A percentile compares a stretch with the other conserved stretches of the same genome.
Conservation (phyloP, 2,113 vertebrate genomes). For the Balaeniceps rex region DNA sequence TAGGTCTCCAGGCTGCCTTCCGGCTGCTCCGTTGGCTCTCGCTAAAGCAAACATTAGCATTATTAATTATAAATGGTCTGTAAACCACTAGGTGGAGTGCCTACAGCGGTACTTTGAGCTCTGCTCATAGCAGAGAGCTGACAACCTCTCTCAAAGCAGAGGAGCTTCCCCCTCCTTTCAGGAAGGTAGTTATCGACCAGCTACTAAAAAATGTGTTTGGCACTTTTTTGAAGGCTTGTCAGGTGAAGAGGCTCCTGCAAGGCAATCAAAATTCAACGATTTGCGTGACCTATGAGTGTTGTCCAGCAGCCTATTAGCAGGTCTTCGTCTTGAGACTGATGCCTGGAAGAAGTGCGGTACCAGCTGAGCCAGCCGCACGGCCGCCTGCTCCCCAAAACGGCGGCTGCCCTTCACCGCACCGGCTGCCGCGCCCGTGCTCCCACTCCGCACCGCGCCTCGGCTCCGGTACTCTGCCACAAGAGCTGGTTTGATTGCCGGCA, state of each 20-base stretch:
- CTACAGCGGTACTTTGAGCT: background rate
- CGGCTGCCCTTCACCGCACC: background rate
- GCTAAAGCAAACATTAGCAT: background rate
- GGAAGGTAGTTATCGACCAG: background rate
- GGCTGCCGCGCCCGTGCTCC: background rate
- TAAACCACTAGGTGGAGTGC: background rate
- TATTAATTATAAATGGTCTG: background rate
- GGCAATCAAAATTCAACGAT: no score
- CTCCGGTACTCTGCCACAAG: background rate
- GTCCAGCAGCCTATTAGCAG: background rate
- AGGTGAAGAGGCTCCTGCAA: background rate
- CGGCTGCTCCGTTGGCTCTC: background rate
- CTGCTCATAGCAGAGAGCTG: background rate
- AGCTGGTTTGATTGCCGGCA: background rate
- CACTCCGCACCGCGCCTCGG: background rate
- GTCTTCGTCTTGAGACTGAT: background rate
- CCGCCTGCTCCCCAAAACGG: background rate
- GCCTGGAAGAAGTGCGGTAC: background rate
- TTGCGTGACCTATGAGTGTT: rapidly evolving
- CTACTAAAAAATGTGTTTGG: background rate
- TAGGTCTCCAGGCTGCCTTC: background rate
- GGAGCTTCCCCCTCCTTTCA: background rate
- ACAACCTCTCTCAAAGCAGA: background rate
- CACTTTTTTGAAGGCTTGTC: background rate
- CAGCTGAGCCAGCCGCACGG: background rate